Evolutionary conservation across 2,888 invertebrate genomes (phyloP).

Genomic region (Frankliniella fusca): DNA sequence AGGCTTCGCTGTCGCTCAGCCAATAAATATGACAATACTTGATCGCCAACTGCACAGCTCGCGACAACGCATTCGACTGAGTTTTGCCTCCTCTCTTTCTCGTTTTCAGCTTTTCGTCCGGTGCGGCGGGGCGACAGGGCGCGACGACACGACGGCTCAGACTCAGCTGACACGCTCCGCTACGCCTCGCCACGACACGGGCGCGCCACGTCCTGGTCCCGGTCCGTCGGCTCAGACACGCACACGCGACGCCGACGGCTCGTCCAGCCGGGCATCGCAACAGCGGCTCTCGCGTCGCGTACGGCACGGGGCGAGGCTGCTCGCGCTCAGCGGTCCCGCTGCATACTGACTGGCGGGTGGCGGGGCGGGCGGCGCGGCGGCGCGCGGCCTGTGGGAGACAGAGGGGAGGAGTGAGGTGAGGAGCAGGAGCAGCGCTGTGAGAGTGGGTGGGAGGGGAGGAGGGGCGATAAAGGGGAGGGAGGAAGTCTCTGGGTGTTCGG

Average conservation of each 20-base stretch:
- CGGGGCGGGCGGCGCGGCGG: not conserved
- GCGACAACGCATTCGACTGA: not conserved
- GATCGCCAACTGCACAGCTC: not conserved
- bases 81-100: no score
- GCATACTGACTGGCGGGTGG: not conserved
- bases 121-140: not conserved
- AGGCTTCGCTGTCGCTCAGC: not conserved
- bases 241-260: not conserved
- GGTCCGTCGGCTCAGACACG: not conserved
- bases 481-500: not conserved
- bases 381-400: not conserved
- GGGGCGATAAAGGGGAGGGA: not conserved
- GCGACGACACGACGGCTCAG: not conserved
- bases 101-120: not conserved
- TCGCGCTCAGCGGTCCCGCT: conserved; percentile 14
- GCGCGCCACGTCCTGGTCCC: not conserved
- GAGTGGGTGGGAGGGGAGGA: not conserved
- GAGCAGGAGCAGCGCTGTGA: not conserved
- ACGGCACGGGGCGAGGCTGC: not conserved
- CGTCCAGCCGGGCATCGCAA: not conserved
- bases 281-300: not conserved
- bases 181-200: not conserved
- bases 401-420: not conserved
- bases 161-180: not conserved
- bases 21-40: not conserved